Percentiles rank a stretch among this genome's conserved stretches.
Evolutionary conservation across 2,113 vertebrate species (phyloP).

Genomic region (Todiramphus chloris): DNA sequence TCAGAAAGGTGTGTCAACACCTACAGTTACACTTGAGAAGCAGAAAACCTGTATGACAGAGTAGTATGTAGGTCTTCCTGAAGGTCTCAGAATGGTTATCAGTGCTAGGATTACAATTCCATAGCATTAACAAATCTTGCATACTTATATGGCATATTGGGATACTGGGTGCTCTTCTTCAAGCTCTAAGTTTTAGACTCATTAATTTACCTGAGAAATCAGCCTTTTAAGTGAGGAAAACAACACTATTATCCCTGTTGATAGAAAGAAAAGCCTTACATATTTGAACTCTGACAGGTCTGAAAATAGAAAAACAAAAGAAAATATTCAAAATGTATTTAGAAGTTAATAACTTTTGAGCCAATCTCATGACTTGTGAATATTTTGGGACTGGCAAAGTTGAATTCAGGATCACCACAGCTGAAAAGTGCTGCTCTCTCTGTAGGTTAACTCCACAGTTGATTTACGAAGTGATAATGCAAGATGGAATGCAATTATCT

Average conservation of each 20-base stretch:
- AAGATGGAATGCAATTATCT: background rate
- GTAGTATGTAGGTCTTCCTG: background rate
- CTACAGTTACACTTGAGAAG: background rate
- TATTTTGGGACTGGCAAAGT: background rate
- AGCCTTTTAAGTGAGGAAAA: background rate
- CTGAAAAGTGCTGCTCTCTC: background rate
- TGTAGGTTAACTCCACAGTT: background rate
- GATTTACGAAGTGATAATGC: background rate
- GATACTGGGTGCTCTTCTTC: background rate
- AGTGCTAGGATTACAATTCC: background rate
- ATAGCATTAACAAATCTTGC: background rate
- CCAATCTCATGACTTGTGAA: background rate
- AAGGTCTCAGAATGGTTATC: background rate
- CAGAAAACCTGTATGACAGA: background rate
- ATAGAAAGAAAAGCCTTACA: background rate
- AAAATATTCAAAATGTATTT: background rate
- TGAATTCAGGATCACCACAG: background rate
- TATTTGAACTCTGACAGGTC: background rate
- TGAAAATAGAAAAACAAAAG: background rate
- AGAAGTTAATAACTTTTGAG: background rate
- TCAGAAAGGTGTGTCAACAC: background rate
- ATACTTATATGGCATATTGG: background rate
- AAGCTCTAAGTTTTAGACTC: background rate
- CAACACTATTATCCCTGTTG: background rate
- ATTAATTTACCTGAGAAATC: background rate